These are phyloP conservation scores for Pristiophorus japonicus DNA, from an alignment of 2,113 vertebrate species.

Conservation along the genomic window DNA sequence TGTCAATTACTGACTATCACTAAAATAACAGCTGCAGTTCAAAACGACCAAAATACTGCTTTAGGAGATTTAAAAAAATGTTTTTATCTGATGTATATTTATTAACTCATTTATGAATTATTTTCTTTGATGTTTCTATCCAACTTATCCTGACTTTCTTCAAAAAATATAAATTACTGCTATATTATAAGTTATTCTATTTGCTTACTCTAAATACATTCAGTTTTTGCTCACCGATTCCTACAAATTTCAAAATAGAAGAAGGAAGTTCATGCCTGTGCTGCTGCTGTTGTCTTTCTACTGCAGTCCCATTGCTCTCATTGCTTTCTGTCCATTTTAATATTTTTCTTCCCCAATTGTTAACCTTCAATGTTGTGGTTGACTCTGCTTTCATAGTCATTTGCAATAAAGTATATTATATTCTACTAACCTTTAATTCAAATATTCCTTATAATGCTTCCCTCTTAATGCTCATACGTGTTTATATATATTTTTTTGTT, in stretches of 20 bases:
- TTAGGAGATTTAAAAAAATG: neutral
- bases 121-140: neutral
- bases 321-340: neutral
- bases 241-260: neutral
- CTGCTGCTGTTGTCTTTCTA: neutral
- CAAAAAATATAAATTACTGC: neutral
- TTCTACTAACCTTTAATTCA: neutral
- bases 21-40: neutral
- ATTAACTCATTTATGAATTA: neutral
- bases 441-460: neutral
- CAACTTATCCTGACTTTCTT: neutral
- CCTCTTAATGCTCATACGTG: neutral
- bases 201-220: neutral
- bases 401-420: neutral
- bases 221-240: neutral
- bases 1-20: neutral
- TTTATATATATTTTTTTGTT: neutral
- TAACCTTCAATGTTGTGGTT: neutral
- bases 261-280: neutral
- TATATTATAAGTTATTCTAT: neutral
- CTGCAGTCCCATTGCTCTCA: neutral
- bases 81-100: neutral
- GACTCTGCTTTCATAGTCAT: neutral
- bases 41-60: neutral
- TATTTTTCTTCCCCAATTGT: neutral